Conservation (phyloP, 2,888 invertebrate species). For the Metellina segmentata region DNA sequence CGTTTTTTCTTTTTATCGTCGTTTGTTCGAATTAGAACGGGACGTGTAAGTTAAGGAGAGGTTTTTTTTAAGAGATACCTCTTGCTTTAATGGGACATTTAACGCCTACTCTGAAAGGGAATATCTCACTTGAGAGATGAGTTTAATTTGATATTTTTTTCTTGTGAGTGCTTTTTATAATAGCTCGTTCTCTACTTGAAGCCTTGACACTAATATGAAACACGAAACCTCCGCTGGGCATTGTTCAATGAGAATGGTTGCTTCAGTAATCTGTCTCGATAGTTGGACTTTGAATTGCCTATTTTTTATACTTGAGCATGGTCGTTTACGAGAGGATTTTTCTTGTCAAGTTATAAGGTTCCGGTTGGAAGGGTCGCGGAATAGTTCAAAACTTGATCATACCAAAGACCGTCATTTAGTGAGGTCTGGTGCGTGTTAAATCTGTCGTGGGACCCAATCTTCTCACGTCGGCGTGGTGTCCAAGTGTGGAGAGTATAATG, state of each 20-base stretch:
- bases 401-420: no score
- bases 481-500: no score
- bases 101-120: background rate
- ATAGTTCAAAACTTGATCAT: no score
- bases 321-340: no score
- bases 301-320: no score
- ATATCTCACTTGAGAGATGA: background rate
- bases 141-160: background rate
- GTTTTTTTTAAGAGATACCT: background rate
- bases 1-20: background rate
- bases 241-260: background rate
- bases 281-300: no score
- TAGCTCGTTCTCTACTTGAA: background rate
- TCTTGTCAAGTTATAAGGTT: no score
- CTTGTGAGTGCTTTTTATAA: background rate
- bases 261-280: background rate
- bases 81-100: background rate
- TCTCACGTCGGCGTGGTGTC: no score
- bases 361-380: no score
- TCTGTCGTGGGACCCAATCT: no score
- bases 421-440: no score
- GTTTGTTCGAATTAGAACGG: background rate
- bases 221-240: background rate
- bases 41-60: background rate
- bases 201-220: background rate